These are phyloP conservation scores for Brachionus calyciflorus DNA, from an alignment of 1,140 invertebrate genomes.

Conservation along the genomic window DNA sequence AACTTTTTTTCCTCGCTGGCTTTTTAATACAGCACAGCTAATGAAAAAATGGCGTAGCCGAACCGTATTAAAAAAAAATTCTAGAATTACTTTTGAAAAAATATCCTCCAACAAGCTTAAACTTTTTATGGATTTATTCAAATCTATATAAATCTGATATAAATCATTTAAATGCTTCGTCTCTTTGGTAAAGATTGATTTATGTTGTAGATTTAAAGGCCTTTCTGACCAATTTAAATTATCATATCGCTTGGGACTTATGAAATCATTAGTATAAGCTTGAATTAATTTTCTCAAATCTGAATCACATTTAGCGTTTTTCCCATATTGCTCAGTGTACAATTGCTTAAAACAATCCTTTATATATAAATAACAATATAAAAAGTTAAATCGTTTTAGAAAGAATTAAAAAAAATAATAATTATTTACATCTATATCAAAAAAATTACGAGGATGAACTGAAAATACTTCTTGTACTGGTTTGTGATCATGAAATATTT, in stretches of 20 bases:
- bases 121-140: conserved; percentile 8
- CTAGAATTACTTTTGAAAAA: not conserved
- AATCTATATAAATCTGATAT: not conserved
- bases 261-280: not conserved
- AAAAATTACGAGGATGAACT: not conserved
- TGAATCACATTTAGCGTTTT: not conserved
- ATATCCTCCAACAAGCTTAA: not conserved
- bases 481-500: not conserved
- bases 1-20: too few relatives aligned
- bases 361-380: not conserved
- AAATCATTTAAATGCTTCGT: conserved; percentile 20
- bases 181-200: conserved; percentile 1
- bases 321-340: not conserved
- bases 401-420: not conserved
- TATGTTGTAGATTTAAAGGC: conserved; percentile 1
- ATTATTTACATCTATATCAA: conserved; percentile 25
- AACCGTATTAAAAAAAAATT: not conserved
- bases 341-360: not conserved
- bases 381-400: not conserved
- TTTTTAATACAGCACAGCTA: too few relatives aligned
- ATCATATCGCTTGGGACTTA: not conserved
- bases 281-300: not conserved
- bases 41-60: too few relatives aligned
- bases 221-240: not conserved
- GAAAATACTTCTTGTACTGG: not conserved